phyloP scores from a whole-genome alignment of 2,797 vertebrate genomes.

The Percopsis omiscomaycus region DNA sequence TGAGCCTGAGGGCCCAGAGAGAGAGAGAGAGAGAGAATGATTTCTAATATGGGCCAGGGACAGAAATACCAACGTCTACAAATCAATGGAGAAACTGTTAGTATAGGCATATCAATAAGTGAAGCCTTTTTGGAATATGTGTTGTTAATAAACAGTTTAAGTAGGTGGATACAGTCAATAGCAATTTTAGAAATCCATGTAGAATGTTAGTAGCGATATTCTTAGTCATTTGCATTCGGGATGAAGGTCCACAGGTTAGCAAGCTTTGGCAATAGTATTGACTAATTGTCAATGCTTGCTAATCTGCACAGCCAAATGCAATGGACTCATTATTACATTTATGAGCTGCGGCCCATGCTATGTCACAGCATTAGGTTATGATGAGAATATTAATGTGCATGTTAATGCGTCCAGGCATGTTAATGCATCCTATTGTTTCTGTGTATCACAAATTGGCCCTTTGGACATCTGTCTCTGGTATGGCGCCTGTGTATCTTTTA shows the following conservation, averaged over 20 bases:
- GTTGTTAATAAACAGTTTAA: no score
- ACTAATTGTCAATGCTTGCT: no score
- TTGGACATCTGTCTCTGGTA: not conserved
- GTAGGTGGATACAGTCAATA: conserved; percentile 5
- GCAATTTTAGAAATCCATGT: not conserved
- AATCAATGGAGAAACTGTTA: conserved; percentile 28
- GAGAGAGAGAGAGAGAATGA: conserved; percentile 35
- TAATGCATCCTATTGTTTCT: not conserved
- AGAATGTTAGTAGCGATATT: not conserved
- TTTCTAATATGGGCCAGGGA: conserved; percentile 51
- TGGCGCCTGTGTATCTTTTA: not conserved
- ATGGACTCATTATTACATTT: no score
- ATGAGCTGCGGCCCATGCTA: no score
- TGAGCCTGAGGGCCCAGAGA: conserved; percentile 32
- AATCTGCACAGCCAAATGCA: no score
- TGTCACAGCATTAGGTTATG: no score
- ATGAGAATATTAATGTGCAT: no score
- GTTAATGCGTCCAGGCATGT: no score
- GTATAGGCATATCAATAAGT: no score
- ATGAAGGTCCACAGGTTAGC: no score
- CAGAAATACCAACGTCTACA: conserved; percentile 48
- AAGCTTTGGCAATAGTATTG: no score
- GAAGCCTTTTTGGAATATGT: no score
- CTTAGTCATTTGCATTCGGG: not conserved
- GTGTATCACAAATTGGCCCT: not conserved